Percentiles rank a stretch among this genome's conserved stretches.
phyloP scores from a whole-genome alignment of 2,888 invertebrate species.

The Xanthorhoe designata region DNA sequence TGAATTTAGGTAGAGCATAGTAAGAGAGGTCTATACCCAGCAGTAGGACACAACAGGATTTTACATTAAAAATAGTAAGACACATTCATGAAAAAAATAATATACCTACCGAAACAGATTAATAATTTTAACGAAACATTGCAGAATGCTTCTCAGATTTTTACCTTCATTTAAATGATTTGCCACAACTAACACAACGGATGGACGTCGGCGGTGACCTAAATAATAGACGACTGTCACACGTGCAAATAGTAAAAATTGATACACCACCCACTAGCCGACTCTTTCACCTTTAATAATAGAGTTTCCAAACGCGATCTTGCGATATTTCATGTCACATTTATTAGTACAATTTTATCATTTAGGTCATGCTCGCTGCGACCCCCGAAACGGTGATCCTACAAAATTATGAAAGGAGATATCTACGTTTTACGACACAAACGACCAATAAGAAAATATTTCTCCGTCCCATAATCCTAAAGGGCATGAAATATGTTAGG shows the following conservation, averaged over 20 bases:
- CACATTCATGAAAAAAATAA: background rate
- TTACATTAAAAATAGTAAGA: too few relatives aligned
- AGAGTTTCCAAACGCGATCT: constrained; percentile 33
- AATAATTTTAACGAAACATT: background rate
- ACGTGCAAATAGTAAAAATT: constrained; percentile 32
- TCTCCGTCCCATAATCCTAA: constrained; percentile 48
- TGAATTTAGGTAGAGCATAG: background rate
- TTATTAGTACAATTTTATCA: constrained; percentile 34
- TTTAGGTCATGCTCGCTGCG: constrained; percentile 31
- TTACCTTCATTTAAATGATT: constrained; percentile 23
- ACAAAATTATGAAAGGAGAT: constrained; percentile 50
- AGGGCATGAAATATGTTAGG: constrained; percentile 59
- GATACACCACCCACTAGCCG: constrained; percentile 18
- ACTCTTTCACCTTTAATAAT: constrained; percentile 24
- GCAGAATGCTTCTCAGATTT: background rate
- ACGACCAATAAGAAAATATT: constrained; percentile 52
- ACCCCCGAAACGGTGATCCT: constrained; percentile 39
- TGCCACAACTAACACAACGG: constrained; percentile 6
- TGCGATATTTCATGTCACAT: constrained; percentile 33
- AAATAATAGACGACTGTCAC: constrained; percentile 26
- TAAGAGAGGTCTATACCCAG: too few relatives aligned
- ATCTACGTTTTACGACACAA: constrained; percentile 52
- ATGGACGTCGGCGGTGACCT: constrained; percentile 28
- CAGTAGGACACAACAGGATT: too few relatives aligned
- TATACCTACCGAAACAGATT: background rate